phyloP scores from a whole-genome alignment of 1,140 invertebrate species.

The Drosophila pruinosa region DNA sequence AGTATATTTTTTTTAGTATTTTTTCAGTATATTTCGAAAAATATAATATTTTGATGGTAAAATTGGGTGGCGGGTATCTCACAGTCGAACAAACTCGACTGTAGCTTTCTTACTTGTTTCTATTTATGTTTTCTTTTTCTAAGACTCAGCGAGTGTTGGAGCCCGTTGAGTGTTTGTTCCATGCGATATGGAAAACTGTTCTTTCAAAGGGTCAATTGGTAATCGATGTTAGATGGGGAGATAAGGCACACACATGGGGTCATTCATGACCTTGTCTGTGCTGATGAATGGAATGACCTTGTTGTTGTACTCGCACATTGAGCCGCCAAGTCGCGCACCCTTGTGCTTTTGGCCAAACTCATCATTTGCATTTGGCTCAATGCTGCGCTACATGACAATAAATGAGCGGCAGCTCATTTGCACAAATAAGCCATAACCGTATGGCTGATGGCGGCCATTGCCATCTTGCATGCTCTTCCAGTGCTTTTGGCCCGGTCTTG shows the following conservation, averaged over 20 bases:
- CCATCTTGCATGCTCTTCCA: neutral
- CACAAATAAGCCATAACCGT: slow-evolving; percentile 78
- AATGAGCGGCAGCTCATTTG: slow-evolving; percentile 75
- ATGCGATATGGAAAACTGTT: neutral
- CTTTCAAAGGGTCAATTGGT: neutral
- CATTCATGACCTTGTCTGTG: slow-evolving; percentile 21
- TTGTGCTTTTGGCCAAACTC: slow-evolving; percentile 42
- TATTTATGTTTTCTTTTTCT: no score
- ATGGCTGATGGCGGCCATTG: slow-evolving; percentile 51
- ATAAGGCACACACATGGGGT: slow-evolving; percentile 14
- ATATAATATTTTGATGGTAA: no score
- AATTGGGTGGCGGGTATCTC: no score
- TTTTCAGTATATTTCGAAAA: no score
- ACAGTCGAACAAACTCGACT: no score
- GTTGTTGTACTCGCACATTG: slow-evolving; percentile 39
- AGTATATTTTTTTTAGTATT: no score
- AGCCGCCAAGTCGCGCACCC: slow-evolving; percentile 19
- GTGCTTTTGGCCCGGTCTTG: neutral
- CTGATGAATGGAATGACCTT: slow-evolving; percentile 49
- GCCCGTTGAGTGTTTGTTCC: neutral
- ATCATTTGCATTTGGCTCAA: slow-evolving; percentile 66
- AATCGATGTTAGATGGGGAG: neutral
- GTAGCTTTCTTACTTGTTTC: no score
- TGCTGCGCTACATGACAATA: slow-evolving; percentile 58
- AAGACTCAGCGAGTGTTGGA: no score